Evolutionary conservation across 2,797 vertebrate species (phyloP).

Genomic region (Aldrovandia affinis): DNA sequence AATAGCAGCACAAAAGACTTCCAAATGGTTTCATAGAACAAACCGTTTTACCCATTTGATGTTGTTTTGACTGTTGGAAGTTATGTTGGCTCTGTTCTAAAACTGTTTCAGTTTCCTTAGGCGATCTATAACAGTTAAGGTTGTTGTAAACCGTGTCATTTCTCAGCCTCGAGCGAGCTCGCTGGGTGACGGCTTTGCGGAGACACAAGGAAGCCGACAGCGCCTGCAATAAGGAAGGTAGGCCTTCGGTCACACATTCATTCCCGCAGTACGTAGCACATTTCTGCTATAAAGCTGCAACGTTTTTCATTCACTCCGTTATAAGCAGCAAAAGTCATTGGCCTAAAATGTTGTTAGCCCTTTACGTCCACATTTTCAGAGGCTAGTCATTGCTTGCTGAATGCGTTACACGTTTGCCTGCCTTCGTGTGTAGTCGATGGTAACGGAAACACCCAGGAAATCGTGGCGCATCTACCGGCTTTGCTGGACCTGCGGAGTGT

Average conservation of each 20-base stretch:
- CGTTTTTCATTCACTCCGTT: neutral
- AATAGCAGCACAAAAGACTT: no score
- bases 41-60: no score
- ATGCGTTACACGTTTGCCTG: neutral
- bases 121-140: no score
- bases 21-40: neutral
- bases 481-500: neutral
- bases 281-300: neutral
- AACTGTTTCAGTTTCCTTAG: no score
- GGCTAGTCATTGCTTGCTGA: neutral
- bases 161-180: constrained; percentile 89
- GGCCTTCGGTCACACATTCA: neutral
- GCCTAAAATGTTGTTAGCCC: no score
- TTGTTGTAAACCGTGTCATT: no score
- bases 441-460: no score
- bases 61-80: no score
- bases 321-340: neutral
- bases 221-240: constrained; percentile 77
- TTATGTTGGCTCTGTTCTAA: no score
- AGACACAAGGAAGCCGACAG: constrained; percentile 64
- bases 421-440: neutral
- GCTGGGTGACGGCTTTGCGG: constrained; percentile 85
- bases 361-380: neutral
- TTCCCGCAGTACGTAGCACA: neutral
- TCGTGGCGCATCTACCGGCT: no score